Percentiles rank a stretch among this genome's conserved stretches.
Evolutionary conservation across 2,797 vertebrate species (phyloP).

Genomic region (Gymnoscopelus braueri): DNA sequence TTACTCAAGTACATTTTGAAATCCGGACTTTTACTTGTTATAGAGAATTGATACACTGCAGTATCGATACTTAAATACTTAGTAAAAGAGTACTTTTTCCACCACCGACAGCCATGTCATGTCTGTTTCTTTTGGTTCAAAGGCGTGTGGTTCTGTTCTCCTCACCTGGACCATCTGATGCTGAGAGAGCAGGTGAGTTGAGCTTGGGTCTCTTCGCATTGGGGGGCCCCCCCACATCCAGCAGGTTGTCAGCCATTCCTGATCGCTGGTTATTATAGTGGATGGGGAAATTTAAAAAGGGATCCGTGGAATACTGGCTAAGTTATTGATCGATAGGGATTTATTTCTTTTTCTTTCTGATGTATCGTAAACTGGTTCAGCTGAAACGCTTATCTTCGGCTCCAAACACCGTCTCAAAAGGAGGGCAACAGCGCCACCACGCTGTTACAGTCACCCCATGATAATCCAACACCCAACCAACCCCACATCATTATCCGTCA

Average conservation of each 20-base stretch:
- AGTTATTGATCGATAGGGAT: too few relatives aligned
- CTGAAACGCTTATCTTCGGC: constrained; percentile 64
- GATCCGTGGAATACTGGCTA: too few relatives aligned
- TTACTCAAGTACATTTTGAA: too few relatives aligned
- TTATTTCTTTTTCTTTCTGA: too few relatives aligned
- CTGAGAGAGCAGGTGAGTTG: constrained; percentile 91
- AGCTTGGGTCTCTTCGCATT: constrained; percentile 96
- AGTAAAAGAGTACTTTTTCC: too few relatives aligned
- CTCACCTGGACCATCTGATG: constrained; percentile 95
- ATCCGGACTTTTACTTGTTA: too few relatives aligned
- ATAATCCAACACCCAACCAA: constrained; percentile 89
- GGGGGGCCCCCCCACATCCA: constrained; percentile 96
- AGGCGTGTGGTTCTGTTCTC: constrained; percentile 5
- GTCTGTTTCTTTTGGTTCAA: not conserved
- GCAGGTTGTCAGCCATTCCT: constrained; percentile 97
- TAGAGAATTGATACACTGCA: too few relatives aligned
- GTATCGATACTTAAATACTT: too few relatives aligned
- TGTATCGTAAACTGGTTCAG: constrained; percentile 50
- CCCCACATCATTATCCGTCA: constrained; percentile 84
- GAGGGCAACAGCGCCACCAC: constrained; percentile 95
- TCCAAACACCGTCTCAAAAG: constrained; percentile 75
- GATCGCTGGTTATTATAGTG: constrained; percentile 28
- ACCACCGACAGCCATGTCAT: too few relatives aligned
- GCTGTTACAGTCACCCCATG: constrained; percentile 88
- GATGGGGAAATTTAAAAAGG: too few relatives aligned